Evolutionary conservation across 2,888 invertebrate genomes (phyloP), one percentile per base, ranked within the genome.

Genomic region (Clepsis dumicolana): DNA sequence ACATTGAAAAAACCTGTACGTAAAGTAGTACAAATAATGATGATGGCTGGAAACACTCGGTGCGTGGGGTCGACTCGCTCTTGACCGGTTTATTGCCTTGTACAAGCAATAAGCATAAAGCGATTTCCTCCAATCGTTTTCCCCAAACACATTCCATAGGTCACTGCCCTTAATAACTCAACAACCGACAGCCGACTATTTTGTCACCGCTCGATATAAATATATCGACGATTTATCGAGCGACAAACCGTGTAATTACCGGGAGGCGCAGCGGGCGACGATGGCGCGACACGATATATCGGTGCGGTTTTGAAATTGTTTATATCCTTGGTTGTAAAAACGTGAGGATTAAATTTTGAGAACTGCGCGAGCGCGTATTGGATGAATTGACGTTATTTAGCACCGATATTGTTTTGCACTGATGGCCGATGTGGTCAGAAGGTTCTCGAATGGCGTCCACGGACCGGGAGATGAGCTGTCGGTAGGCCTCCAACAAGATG

Each of bases 211-310:
- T 38, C 62, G 62, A 67, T 67, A 63, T 66, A 66, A 66, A 66
- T 66, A 66, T 61, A 35, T 48, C 56, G 29, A 38, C 25, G 54
- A 64, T 62, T 62, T 67, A 67, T 67, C 62, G 67, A 50, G 35
- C 24, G 59, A 35, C 62, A 44, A 59, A 53, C 35, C 29, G 10
- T 52, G 63, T 68, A 68, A 68, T 68, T 68, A 68, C 68, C 16
- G 59, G 41, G 64, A 61, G 59, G 57, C 68, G 57, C 68, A 63
- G 68, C 68, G 64, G 68, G 68, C 44, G 68, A 68, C 68, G 68
- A 68, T 63, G 54, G 61, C 32, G 25, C n/a, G 32, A 56, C 62
- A 67, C 56, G 67, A 62, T 50, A 38, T 67, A 59, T 59, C 59
- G 59, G 25, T 14, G 59, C 59, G n/a, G 41, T 41, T 38, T 54